These are phyloP conservation scores for Botia kubotai DNA, from an alignment of 2,797 vertebrate species.

Conservation along the genomic window DNA sequence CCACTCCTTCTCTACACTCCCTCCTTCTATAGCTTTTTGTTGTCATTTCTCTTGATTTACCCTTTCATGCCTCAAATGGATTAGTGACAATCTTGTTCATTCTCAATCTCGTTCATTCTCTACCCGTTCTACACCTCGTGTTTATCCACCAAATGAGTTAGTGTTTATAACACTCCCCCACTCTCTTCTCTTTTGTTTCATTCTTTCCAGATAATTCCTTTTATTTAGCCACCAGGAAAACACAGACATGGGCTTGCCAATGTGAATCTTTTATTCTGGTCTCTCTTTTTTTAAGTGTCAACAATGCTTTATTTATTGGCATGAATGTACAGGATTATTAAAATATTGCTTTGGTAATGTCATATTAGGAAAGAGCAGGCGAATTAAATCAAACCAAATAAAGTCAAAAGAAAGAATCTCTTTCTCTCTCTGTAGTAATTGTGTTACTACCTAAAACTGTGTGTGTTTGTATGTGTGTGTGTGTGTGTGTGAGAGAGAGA, in stretches of 20 bases:
- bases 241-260: conserved; percentile 2
- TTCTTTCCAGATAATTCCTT: conserved; percentile 75
- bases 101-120: background rate
- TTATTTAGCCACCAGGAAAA: conserved; percentile 66
- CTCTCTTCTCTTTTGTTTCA: conserved; percentile 71
- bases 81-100: conserved; percentile 76
- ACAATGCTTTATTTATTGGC: conserved; percentile 18
- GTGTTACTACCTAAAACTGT: background rate
- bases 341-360: no score
- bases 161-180: conserved; percentile 67
- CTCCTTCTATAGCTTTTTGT: conserved; percentile 62
- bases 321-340: conserved; percentile 8
- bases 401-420: background rate
- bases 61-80: conserved; percentile 63
- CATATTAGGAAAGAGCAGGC: no score
- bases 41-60: conserved; percentile 57
- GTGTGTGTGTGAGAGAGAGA: background rate
- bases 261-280: conserved; percentile 9
- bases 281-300: conserved; percentile 23
- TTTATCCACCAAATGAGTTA: conserved; percentile 69
- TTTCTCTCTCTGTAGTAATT: no score
- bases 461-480: background rate
- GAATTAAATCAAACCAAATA: conserved; percentile 8
- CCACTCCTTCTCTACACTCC: conserved; percentile 51
- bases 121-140: conserved; percentile 53